phyloP scores from a whole-genome alignment of 2,797 vertebrate species.

The Mus caroli region DNA sequence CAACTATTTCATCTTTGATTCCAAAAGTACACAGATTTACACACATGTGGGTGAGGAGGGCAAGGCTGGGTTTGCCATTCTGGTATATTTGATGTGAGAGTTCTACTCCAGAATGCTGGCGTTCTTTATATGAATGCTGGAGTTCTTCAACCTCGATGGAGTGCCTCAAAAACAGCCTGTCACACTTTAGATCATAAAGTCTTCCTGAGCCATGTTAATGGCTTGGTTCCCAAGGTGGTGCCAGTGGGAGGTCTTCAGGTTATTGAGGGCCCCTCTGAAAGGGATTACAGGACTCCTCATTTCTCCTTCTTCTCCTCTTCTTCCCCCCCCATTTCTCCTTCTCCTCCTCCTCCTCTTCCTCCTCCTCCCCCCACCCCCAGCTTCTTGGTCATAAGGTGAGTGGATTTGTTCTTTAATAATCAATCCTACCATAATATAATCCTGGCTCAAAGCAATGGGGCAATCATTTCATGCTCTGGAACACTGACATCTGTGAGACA shows the following conservation, averaged over 20 bases:
- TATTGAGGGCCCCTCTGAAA: neutral
- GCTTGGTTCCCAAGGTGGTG: neutral
- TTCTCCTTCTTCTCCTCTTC: neutral
- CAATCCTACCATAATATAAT: neutral
- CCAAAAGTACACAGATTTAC: neutral
- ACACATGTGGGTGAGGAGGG: neutral
- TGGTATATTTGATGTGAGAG: neutral
- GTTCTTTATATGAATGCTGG: rapidly evolving
- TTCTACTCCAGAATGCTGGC: neutral
- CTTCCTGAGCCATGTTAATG: neutral
- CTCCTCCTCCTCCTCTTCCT: neutral
- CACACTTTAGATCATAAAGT: neutral
- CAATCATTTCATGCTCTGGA: neutral
- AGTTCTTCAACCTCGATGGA: rapidly evolving
- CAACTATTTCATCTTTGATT: slow-evolving; percentile 5
- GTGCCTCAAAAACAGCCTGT: neutral
- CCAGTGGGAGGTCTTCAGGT: neutral
- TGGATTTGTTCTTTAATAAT: neutral
- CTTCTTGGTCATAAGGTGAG: neutral
- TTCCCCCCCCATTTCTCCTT: neutral
- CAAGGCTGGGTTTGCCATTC: neutral
- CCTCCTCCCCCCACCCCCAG: neutral
- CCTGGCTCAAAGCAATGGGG: neutral
- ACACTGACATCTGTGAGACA: neutral
- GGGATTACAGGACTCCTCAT: neutral